Evolutionary conservation across 2,113 vertebrate species (phyloP).

Genomic region (Oryzias woworae): DNA sequence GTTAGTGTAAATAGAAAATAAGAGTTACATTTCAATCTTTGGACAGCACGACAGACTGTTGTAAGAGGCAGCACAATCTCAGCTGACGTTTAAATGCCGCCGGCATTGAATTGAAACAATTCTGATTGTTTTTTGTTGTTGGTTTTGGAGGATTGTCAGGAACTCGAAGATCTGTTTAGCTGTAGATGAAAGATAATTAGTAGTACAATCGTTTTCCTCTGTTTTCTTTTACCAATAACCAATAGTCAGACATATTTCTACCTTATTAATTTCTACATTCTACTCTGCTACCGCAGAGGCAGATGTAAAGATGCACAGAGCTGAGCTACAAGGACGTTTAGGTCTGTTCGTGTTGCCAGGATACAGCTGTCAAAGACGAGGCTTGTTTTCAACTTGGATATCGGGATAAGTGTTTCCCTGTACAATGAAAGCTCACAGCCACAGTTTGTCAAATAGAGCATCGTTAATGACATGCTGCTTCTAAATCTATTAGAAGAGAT

Average conservation of each 20-base stretch:
- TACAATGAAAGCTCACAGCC: conserved; percentile 37
- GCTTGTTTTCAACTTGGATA: conserved; percentile 39
- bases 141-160: background rate
- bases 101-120: background rate
- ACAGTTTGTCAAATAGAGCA: conserved; percentile 17
- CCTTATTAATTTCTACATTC: conserved; percentile 57
- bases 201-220: conserved; percentile 13
- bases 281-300: conserved; percentile 46
- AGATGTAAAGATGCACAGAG: conserved; percentile 67
- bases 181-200: background rate
- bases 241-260: conserved; percentile 61
- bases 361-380: conserved; percentile 64
- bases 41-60: conserved; percentile 8
- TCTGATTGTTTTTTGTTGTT: background rate
- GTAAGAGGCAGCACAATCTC: background rate
- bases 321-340: conserved; percentile 66
- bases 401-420: conserved; percentile 46
- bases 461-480: conserved; percentile 19
- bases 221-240: conserved; percentile 36
- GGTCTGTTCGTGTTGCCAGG: conserved; percentile 75
- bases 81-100: background rate
- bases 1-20: background rate
- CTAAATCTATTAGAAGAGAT: background rate
- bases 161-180: background rate
- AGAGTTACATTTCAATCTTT: conserved; percentile 24